Evolutionary conservation across 2,888 invertebrate genomes (phyloP).

Genomic region (Sphaeridia pumilis): DNA sequence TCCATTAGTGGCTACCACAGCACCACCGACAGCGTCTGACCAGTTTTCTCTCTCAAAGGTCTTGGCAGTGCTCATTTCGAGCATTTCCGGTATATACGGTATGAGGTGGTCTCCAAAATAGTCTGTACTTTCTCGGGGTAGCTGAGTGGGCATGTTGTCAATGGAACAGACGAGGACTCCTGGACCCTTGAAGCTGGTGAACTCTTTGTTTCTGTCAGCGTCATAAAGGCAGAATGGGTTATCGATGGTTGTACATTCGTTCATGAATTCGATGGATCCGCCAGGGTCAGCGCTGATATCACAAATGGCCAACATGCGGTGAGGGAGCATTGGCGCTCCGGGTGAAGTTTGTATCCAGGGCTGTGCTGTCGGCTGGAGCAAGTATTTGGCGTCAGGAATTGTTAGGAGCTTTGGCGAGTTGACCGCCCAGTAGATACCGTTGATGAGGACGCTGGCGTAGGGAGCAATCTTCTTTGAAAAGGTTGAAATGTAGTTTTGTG

Average conservation of each 20-base stretch:
- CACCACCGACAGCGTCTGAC: constrained; percentile 58
- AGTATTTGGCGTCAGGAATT: constrained; percentile 93
- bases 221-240: constrained; percentile 99
- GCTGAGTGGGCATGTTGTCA: constrained; percentile 99
- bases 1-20: constrained; percentile 94
- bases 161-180: constrained; percentile 99
- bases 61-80: constrained; percentile 67
- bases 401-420: constrained; percentile 91
- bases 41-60: constrained; percentile 68
- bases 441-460: constrained; percentile 90
- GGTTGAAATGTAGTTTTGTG: constrained; percentile 86
- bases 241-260: constrained; percentile 98
- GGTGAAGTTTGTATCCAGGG: constrained; percentile 87
- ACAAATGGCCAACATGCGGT: constrained; percentile 86
- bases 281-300: constrained; percentile 99
- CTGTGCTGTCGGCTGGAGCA: constrained; percentile 74
- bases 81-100: constrained; percentile 80
- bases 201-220: constrained; percentile 93
- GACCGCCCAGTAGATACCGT: constrained; percentile 98
- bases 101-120: constrained; percentile 88
- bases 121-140: constrained; percentile 93
- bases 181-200: constrained; percentile 88
- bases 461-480: constrained; percentile 96
- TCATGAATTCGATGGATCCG: constrained; percentile 98
- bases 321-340: constrained; percentile 76